Base-by-base conservation (phyloP, 2,888 invertebrate genomes). In the Epicampocera succincta region DNA sequence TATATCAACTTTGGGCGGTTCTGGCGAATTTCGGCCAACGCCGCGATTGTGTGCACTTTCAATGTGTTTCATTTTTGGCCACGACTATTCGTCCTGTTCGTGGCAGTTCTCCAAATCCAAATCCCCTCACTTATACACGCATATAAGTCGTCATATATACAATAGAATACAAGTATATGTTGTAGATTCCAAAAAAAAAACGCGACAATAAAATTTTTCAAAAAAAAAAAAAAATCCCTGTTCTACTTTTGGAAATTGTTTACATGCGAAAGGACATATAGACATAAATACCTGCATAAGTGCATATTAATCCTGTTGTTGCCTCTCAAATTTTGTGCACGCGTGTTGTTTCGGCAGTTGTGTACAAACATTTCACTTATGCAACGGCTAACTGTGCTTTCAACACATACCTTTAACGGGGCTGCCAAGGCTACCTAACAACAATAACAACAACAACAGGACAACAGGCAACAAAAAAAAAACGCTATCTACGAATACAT, bases 241-340 rank as follows among this genome's bases (percentile, higher is more conserved):
- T 50, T 75, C 58, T 50, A 75, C 50, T 75, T 75, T 68, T 50
- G 19, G 33, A 68, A 66, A 58, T 60, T 50, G 50, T 60, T 60
- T 60, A 52, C 66, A 44, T 46, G 25, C 25, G 29, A 13, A 48
- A 38, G 11, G n/a, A 65, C 8, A n/a, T 6, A 46, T 9, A 29
- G 13, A 17, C 9, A 12, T 5, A 48, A 13, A 8, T 29, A 42
- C 1, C 42, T 46, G 15, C 54, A 46, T 17, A 33, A 13, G 56
- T 50, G 61, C 61, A 61, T 61, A 61, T 61, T 72, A 61, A 75
- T 75, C 58, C 58, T 33, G 40, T 42, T 44, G 29, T 60, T 66
- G 58, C 52, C 40, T 74, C 58, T 46, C 58, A 74, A 66, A 29
- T 48, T n/a, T 58, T 66, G 29, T 58, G 19, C 48, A 58, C 74